Evolutionary conservation across 2,113 vertebrate species (phyloP).

Genomic region (Cisticola juncidis): DNA sequence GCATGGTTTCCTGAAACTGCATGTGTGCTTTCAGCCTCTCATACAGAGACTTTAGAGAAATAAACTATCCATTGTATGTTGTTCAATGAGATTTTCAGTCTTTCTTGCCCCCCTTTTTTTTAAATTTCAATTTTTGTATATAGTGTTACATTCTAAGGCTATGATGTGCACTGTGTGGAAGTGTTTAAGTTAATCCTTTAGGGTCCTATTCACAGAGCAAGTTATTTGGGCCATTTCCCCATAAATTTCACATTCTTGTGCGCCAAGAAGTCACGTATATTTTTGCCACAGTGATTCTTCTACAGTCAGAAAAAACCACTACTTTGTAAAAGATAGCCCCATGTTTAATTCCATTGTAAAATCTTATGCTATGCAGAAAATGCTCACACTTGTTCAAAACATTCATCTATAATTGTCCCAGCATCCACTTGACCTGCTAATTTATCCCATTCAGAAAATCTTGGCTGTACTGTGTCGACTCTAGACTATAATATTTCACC

Average conservation of each 20-base stretch:
- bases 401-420: background rate
- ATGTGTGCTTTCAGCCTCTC: background rate
- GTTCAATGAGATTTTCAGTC: slow-evolving; percentile 51
- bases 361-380: background rate
- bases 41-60: slow-evolving; percentile 12
- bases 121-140: slow-evolving; percentile 49
- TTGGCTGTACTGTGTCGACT: background rate
- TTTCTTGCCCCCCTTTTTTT: background rate
- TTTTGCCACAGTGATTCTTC: slow-evolving; percentile 16
- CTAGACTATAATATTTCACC: background rate
- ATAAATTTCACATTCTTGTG: slow-evolving; percentile 52
- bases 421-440: background rate
- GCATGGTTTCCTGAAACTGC: background rate
- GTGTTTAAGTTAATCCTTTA: slow-evolving; percentile 68
- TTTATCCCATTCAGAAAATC: background rate
- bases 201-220: slow-evolving; percentile 58
- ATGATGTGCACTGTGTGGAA: slow-evolving; percentile 64
- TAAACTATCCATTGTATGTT: slow-evolving; percentile 20
- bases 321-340: background rate
- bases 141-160: slow-evolving; percentile 64
- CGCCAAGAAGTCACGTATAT: slow-evolving; percentile 28
- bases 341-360: background rate
- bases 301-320: background rate
- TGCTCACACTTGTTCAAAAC: background rate
- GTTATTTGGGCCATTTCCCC: slow-evolving; percentile 63